phyloP scores from a whole-genome alignment of 1,140 invertebrate genomes.

The Drosophila biarmipes region DNA sequence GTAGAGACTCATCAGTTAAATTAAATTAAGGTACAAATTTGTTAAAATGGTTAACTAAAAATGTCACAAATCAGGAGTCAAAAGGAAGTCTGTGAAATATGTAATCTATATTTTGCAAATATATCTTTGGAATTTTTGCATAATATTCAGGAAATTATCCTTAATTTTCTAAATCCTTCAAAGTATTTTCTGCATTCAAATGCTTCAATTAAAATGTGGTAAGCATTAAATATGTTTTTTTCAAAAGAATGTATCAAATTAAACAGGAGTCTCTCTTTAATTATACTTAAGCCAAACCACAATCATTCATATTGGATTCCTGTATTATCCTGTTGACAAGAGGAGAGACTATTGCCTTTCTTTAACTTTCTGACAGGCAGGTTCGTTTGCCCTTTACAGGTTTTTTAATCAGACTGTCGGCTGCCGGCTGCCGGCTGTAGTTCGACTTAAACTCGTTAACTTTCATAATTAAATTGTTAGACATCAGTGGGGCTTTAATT shows the following conservation, averaged over 20 bases:
- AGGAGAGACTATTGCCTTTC: neutral
- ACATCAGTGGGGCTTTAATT: constrained; percentile 81
- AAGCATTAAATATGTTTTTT: neutral
- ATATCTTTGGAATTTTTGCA: too few relatives aligned
- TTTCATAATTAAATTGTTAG: constrained; percentile 82
- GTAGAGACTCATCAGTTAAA: too few relatives aligned
- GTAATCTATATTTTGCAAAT: too few relatives aligned
- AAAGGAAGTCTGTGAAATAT: too few relatives aligned
- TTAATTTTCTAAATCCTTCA: too few relatives aligned
- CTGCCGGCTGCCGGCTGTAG: constrained; percentile 18
- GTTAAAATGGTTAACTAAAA: too few relatives aligned
- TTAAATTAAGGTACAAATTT: too few relatives aligned
- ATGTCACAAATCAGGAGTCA: too few relatives aligned
- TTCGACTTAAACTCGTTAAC: constrained; percentile 76
- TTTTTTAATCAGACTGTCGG: constrained; percentile 26
- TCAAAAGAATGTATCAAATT: neutral
- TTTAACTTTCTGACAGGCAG: constrained; percentile 3
- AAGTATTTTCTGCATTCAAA: too few relatives aligned
- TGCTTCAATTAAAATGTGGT: too few relatives aligned
- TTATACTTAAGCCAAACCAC: neutral
- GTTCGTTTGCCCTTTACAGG: constrained; percentile 25
- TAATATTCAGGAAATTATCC: too few relatives aligned
- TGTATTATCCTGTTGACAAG: neutral
- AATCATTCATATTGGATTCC: neutral
- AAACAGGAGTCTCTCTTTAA: neutral